A percentile compares a stretch with the other conserved stretches of the same genome.
phyloP scores from a whole-genome alignment of 2,888 invertebrate species.

The Xestia rhomboidea region DNA sequence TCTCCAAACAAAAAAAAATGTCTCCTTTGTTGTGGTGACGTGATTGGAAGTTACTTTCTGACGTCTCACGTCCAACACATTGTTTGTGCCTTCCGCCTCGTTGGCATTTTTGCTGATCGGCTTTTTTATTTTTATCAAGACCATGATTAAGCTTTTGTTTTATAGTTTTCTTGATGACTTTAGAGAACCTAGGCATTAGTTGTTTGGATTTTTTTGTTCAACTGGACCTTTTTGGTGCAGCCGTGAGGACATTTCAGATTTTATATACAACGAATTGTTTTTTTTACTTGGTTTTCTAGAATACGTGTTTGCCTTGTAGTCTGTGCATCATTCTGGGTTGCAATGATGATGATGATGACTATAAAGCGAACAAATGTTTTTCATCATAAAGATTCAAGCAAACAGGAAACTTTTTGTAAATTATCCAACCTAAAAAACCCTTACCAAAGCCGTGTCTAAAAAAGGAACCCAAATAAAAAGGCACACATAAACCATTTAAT shows the following conservation, averaged over 20 bases:
- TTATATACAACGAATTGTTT: background rate
- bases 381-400: background rate
- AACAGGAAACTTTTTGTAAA: background rate
- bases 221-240: background rate
- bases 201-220: background rate
- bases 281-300: background rate
- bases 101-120: background rate
- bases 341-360: background rate
- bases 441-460: background rate
- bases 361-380: background rate
- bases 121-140: no score
- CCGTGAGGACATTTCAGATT: no score
- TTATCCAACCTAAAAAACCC: background rate
- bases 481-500: slow-evolving; percentile 50
- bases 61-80: background rate
- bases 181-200: background rate
- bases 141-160: no score
- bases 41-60: background rate
- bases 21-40: no score
- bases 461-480: slow-evolving; percentile 1
- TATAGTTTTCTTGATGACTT: background rate
- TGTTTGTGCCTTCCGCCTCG: background rate
- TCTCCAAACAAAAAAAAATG: no score
- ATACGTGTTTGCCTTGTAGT: background rate
- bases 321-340: background rate